Conservation (phyloP, 2,888 invertebrate genomes). For the Drosophila cyrtoloma region DNA sequence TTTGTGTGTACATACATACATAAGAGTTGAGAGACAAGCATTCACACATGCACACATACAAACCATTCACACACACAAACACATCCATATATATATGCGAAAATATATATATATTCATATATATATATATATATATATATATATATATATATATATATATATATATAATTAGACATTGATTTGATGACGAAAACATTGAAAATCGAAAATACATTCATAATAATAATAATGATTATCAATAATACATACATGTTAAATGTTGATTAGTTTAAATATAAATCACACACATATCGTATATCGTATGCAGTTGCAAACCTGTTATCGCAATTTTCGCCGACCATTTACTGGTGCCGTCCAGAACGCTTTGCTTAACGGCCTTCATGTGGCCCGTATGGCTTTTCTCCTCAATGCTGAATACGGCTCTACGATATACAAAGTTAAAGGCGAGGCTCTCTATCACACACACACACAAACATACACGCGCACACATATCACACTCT, state of each 20-base stretch:
- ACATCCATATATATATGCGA: conserved; percentile 8
- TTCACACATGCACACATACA: conserved; percentile 43
- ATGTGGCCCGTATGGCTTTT: conserved; percentile 97
- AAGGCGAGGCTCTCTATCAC: not conserved
- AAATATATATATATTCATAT: not conserved
- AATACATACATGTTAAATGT: conserved; percentile 18
- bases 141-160: too few relatives aligned
- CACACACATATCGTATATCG: not conserved
- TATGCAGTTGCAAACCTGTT: conserved; percentile 93
- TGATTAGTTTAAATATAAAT: not conserved
- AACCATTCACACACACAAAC: conserved; percentile 16
- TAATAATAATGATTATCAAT: not conserved
- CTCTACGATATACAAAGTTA: conserved; percentile 87
- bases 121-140: not conserved
- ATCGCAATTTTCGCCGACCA: conserved; percentile 99
- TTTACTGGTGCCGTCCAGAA: conserved; percentile 99
- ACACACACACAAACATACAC: not conserved
- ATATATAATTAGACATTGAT: not conserved
- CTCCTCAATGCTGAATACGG: conserved; percentile 97
- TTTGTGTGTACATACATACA: not conserved
- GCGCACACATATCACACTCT: not conserved
- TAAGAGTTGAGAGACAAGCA: conserved; percentile 13
- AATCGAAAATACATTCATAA: conserved; percentile 35
- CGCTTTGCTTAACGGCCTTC: conserved; percentile 99
- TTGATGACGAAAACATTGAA: conserved; percentile 17